These are phyloP conservation scores for Netelia virgata DNA, from an alignment of 2,888 invertebrate species.

Conservation along the genomic window DNA sequence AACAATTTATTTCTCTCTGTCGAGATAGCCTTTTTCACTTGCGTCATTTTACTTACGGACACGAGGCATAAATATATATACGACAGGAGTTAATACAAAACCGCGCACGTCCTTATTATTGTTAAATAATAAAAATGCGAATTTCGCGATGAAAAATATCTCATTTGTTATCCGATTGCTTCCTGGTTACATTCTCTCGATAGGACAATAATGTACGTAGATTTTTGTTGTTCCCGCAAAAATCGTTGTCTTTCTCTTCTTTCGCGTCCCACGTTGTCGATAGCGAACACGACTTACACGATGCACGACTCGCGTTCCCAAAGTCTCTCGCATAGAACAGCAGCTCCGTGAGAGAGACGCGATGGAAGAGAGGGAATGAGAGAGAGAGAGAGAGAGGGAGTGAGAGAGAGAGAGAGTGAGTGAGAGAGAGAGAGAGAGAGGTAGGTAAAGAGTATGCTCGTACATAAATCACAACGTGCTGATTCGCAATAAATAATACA, in stretches of 20 bases:
- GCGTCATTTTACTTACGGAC: constrained; percentile 49
- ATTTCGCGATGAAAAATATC: neutral
- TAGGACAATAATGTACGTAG: constrained; percentile 18
- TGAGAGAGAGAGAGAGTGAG: constrained; percentile 54
- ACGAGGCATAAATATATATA: constrained; percentile 61
- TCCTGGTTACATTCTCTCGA: neutral
- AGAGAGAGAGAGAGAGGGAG: constrained; percentile 41
- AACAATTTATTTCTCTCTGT: constrained; percentile 39
- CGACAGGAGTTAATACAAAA: neutral
- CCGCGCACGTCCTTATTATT: neutral
- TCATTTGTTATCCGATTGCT: neutral
- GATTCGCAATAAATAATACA: constrained; percentile 77
- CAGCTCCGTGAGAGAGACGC: constrained; percentile 41
- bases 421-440: constrained; percentile 26
- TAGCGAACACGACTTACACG: constrained; percentile 60
- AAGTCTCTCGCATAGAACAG: constrained; percentile 67
- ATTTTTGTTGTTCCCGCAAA: constrained; percentile 11
- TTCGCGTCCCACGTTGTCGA: constrained; percentile 51
- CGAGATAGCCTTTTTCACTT: constrained; percentile 4
- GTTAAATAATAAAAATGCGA: neutral
- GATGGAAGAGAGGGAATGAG: too few species aligned
- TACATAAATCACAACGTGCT: constrained; percentile 76
- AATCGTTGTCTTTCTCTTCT: constrained; percentile 12
- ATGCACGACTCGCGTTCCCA: constrained; percentile 55
- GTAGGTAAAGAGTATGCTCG: constrained; percentile 61